Conservation (phyloP, 2,113 vertebrate genomes). For the Rhea pennata region DNA sequence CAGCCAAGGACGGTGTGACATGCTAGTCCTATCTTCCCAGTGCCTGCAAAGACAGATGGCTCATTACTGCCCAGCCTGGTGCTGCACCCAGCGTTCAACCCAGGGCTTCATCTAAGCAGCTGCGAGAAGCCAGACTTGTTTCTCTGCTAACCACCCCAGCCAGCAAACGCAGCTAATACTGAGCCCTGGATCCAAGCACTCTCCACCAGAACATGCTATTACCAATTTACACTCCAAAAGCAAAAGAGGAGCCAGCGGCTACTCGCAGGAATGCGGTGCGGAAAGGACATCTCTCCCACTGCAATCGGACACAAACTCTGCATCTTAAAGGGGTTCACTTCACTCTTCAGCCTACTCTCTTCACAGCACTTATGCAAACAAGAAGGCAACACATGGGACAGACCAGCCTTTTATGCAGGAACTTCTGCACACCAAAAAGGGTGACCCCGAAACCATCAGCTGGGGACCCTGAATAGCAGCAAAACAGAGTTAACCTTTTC, state of each 20-base stretch:
- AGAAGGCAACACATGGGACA: slow-evolving; percentile 12
- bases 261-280: background rate
- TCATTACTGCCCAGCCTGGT: background rate
- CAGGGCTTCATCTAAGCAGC: background rate
- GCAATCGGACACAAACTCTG: background rate
- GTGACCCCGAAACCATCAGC: slow-evolving; percentile 35
- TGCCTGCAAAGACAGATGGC: background rate
- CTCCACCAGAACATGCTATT: background rate
- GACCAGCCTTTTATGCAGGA: slow-evolving; percentile 19
- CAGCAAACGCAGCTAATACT: background rate
- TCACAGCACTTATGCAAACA: slow-evolving; percentile 15
- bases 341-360: background rate
- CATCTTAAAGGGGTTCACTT: slow-evolving; percentile 2
- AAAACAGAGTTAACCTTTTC: slow-evolving; percentile 33
- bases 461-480: slow-evolving; percentile 18
- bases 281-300: background rate
- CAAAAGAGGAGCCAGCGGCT: background rate
- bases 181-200: background rate
- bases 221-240: background rate
- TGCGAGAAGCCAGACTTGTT: background rate
- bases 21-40: background rate
- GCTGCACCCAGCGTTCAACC: background rate
- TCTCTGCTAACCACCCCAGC: background rate
- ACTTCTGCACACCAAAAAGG: background rate
- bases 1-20: background rate